Percentiles rank a stretch among this genome's conserved stretches.
These are phyloP conservation scores for Cryptophagus acutangulus DNA, from an alignment of 2,888 invertebrate species.

Conservation along the genomic window DNA sequence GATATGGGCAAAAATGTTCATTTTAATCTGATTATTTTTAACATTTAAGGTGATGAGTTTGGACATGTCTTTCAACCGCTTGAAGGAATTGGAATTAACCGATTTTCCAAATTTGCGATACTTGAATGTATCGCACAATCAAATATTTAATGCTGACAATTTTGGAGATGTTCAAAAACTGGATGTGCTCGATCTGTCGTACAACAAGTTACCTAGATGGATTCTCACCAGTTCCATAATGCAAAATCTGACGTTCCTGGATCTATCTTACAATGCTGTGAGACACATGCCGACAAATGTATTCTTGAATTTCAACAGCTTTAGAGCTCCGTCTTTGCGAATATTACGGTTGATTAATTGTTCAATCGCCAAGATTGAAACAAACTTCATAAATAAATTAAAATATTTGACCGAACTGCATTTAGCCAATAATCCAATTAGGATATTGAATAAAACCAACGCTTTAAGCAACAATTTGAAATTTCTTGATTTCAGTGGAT, in stretches of 20 bases:
- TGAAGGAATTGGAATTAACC: neutral
- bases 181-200: too few species aligned
- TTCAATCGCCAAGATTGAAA: slow-evolving; percentile 53
- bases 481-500: slow-evolving; percentile 56
- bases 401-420: slow-evolving; percentile 53
- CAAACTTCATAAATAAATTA: slow-evolving; percentile 51
- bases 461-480: slow-evolving; percentile 33
- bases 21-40: slow-evolving; percentile 10
- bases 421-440: slow-evolving; percentile 46
- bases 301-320: slow-evolving; percentile 55
- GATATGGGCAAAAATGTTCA: neutral
- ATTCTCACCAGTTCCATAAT: neutral
- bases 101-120: neutral
- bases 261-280: slow-evolving; percentile 62
- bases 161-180: too few species aligned
- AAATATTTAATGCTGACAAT: too few species aligned
- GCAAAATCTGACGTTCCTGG: slow-evolving; percentile 55
- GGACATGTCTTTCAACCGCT: slow-evolving; percentile 48
- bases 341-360: slow-evolving; percentile 59
- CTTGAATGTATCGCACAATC: slow-evolving; percentile 58
- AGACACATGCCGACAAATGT: slow-evolving; percentile 32
- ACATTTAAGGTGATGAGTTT: slow-evolving; percentile 57
- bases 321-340: too few species aligned
- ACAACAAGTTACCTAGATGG: neutral
- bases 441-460: slow-evolving; percentile 22